Percentiles rank a stretch among this genome's conserved stretches.
These are phyloP conservation scores for fruit fly (Drosophila melanogaster) DNA, from an alignment of 1,140 invertebrate genomes.

Conservation along the genomic window DNA sequence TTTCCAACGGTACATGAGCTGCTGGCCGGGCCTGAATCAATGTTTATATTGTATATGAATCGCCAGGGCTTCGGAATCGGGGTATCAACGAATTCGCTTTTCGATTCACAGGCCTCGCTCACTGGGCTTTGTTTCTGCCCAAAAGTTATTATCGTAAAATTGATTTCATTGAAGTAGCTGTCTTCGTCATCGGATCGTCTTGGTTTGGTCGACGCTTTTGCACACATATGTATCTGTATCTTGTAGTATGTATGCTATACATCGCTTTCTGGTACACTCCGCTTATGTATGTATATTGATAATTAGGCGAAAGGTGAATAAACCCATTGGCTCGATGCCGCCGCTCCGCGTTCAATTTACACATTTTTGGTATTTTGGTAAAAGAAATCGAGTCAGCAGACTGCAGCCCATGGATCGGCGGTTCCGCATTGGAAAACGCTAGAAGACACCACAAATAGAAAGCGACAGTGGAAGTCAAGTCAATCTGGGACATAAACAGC, in stretches of 20 bases:
- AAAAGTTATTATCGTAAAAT: slow-evolving; percentile 82
- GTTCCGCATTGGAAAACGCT: slow-evolving; percentile 47
- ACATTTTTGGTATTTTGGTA: slow-evolving; percentile 68
- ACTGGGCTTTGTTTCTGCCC: slow-evolving; percentile 44
- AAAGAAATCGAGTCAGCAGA: slow-evolving; percentile 70
- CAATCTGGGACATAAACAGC: slow-evolving; percentile 29
- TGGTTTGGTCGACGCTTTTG: slow-evolving; percentile 46
- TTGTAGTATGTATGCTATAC: neutral
- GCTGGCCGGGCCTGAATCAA: slow-evolving; percentile 61
- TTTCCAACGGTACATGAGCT: slow-evolving; percentile 77
- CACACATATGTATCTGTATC: slow-evolving; percentile 39
- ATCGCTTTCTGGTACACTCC: slow-evolving; percentile 57
- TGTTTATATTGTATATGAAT: slow-evolving; percentile 64
- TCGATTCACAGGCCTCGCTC: slow-evolving; percentile 27
- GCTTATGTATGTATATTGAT: slow-evolving; percentile 82
- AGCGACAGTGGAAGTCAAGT: slow-evolving; percentile 11
- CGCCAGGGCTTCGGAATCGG: slow-evolving; percentile 64
- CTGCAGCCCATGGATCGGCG: slow-evolving; percentile 36
- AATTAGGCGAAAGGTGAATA: slow-evolving; percentile 82
- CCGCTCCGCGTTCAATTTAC: slow-evolving; percentile 63
- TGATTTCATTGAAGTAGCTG: slow-evolving; percentile 77
- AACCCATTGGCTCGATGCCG: slow-evolving; percentile 58
- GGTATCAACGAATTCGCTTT: slow-evolving; percentile 11
- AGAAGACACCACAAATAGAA: slow-evolving; percentile 39
- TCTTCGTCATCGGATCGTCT: slow-evolving; percentile 31